Percentiles rank a stretch among this genome's conserved stretches.
phyloP scores from a whole-genome alignment of 1,140 invertebrate genomes.

The Papilio machaon region DNA sequence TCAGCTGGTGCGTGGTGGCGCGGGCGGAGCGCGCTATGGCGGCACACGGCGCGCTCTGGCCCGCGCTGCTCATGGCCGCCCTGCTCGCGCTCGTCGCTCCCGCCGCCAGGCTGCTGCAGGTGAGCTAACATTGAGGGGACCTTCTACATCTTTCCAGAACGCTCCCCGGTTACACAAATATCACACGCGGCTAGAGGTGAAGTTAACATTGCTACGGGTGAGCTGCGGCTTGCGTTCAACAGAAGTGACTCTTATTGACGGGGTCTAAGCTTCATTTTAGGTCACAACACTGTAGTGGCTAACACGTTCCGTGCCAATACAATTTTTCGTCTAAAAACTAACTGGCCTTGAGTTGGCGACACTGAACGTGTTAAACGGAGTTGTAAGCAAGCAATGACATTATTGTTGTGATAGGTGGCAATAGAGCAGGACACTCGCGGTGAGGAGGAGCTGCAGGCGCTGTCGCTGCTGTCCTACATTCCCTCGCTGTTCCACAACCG shows the following conservation, averaged over 20 bases:
- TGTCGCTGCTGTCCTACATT: conserved; percentile 66
- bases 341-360: no score
- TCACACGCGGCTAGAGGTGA: no score
- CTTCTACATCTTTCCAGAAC: no score
- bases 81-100: conserved; percentile 64
- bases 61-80: conserved; percentile 62
- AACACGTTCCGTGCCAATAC: no score
- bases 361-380: neutral
- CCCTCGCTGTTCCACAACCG: conserved; percentile 62
- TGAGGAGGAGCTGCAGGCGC: conserved; percentile 68
- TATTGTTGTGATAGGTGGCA: conserved; percentile 54
- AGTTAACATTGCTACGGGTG: no score
- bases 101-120: conserved; percentile 66
- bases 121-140: conserved; percentile 34
- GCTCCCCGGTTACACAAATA: no score
- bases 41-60: conserved; percentile 64
- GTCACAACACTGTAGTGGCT: no score
- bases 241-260: neutral
- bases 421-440: conserved; percentile 68
- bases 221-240: no score
- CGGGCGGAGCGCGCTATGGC: conserved; percentile 87
- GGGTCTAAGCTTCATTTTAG: no score
- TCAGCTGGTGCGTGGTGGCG: conserved; percentile 95
- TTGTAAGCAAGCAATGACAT: neutral
- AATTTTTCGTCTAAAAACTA: no score